Evolutionary conservation across 2,113 vertebrate genomes (phyloP).

Genomic region (Chaetops frenatus): DNA sequence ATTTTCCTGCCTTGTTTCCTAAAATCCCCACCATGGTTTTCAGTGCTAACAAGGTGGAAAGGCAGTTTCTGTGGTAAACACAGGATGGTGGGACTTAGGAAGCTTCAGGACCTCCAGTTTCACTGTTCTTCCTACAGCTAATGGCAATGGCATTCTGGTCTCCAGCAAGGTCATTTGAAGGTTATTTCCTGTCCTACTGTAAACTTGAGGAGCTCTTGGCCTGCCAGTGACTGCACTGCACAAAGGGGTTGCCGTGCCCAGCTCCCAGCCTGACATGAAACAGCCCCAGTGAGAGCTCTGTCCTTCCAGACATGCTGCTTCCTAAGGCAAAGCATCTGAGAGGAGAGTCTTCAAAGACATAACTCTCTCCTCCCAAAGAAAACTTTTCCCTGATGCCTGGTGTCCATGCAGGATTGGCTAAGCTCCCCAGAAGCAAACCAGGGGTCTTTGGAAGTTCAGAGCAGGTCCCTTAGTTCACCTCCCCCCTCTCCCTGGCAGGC

Average conservation of each 20-base stretch:
- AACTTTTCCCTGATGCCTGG: background rate
- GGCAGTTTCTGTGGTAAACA: background rate
- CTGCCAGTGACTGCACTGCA: background rate
- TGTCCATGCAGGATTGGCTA: background rate
- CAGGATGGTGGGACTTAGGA: background rate
- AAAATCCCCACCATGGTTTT: background rate
- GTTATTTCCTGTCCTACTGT: background rate
- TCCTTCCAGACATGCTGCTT: background rate
- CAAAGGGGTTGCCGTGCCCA: background rate
- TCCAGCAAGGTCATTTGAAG: background rate
- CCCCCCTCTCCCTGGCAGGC: background rate
- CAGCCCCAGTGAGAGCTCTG: background rate
- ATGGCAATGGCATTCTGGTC: no score
- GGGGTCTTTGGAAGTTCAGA: background rate
- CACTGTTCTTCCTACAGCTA: background rate
- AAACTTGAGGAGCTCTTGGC: background rate
- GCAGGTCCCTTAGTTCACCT: background rate
- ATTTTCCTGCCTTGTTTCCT: background rate
- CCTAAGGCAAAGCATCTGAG: background rate
- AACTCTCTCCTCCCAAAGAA: background rate
- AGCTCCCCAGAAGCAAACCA: background rate
- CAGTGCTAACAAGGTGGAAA: background rate
- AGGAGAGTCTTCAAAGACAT: background rate
- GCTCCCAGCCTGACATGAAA: background rate
- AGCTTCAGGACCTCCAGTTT: background rate